Evolutionary conservation across 2,888 invertebrate genomes (phyloP).

Genomic region (Melieria crassipennis): DNA sequence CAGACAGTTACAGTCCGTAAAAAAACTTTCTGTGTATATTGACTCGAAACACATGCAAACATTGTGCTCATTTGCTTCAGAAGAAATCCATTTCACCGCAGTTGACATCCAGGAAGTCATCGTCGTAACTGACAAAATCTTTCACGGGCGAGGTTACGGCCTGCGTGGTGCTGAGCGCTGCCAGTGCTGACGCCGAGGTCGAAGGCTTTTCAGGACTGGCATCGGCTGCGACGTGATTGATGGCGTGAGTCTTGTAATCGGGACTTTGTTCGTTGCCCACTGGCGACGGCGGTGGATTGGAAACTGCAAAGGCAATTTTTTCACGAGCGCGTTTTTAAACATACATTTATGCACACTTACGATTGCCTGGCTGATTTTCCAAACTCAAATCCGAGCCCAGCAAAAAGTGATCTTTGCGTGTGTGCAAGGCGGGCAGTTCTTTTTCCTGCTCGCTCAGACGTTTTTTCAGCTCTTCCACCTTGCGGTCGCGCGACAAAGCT

Average conservation of each 20-base stretch:
- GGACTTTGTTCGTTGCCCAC: constrained; percentile 75
- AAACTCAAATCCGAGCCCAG: constrained; percentile 52
- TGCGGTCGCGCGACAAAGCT: constrained; percentile 71
- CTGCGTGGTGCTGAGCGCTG: constrained; percentile 40
- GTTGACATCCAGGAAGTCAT: constrained; percentile 78
- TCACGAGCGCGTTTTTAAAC: background rate
- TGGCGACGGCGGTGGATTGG: constrained; percentile 84
- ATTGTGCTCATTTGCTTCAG: constrained; percentile 58
- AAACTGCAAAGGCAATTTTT: constrained; percentile 50
- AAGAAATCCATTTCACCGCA: constrained; percentile 79
- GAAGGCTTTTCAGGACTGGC: constrained; percentile 56
- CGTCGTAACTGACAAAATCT: constrained; percentile 69
- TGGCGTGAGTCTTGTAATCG: constrained; percentile 70
- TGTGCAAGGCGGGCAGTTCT: constrained; percentile 56
- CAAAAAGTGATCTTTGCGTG: constrained; percentile 56
- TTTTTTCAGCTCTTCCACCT: constrained; percentile 75
- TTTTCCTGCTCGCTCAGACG: constrained; percentile 67
- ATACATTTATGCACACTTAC: constrained; percentile 41
- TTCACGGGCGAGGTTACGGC: constrained; percentile 24
- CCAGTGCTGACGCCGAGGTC: constrained; percentile 51
- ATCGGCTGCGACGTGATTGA: constrained; percentile 59
- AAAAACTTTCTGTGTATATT: no score
- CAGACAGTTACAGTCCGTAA: no score
- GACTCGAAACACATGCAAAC: no score
- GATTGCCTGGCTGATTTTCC: constrained; percentile 55